A percentile compares a stretch with the other conserved stretches of the same genome.
Evolutionary conservation across 2,888 invertebrate species (phyloP).

Genomic region (Hirudinaria manillensis): DNA sequence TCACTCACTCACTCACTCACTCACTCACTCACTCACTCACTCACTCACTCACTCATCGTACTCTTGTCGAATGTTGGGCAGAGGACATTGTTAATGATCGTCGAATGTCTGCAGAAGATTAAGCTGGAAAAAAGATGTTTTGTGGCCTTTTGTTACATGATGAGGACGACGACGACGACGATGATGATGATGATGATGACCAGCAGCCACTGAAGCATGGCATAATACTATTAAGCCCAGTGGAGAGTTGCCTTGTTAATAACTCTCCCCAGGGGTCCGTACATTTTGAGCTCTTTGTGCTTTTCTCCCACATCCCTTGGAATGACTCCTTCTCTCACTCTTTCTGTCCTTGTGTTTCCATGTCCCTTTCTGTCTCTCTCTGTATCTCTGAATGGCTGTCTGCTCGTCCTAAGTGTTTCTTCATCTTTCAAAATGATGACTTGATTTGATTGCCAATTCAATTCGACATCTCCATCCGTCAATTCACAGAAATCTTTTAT

Average conservation of each 20-base stretch:
- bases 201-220: not conserved
- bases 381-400: not conserved
- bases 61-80: no score
- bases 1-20: no score
- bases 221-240: not conserved
- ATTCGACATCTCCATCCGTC: no score
- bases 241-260: constrained; percentile 3
- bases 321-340: constrained; percentile 1
- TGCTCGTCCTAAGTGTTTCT: no score
- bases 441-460: no score
- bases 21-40: no score
- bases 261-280: not conserved
- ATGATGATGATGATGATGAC: not conserved
- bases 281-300: not conserved
- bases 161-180: not conserved
- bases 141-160: not conserved
- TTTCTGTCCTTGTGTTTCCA: not conserved
- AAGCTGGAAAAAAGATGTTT: not conserved
- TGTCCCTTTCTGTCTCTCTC: constrained; percentile 9
- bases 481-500: no score
- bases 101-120: no score
- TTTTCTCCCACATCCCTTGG: not conserved
- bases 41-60: no score
- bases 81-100: no score
- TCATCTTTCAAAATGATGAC: no score